phyloP scores from a whole-genome alignment of 2,888 invertebrate genomes.

The Marronus borbonicus region DNA sequence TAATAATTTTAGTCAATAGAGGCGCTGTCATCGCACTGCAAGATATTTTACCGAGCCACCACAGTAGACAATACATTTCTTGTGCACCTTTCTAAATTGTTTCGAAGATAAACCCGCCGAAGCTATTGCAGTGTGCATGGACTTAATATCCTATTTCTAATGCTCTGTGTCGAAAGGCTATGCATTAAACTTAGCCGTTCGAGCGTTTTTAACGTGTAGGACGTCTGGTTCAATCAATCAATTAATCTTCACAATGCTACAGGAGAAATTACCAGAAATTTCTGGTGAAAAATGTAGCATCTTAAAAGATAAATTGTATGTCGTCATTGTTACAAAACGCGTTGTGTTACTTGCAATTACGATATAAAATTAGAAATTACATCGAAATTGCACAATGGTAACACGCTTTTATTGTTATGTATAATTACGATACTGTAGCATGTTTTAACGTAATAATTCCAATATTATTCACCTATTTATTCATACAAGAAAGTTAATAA shows the following conservation, averaged over 20 bases:
- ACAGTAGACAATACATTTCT: slow-evolving; percentile 48
- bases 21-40: slow-evolving; percentile 58
- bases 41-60: slow-evolving; percentile 45
- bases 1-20: slow-evolving; percentile 59
- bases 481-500: too few relatives aligned
- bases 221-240: slow-evolving; percentile 36
- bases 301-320: slow-evolving; percentile 8
- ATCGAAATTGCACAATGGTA: slow-evolving; percentile 2
- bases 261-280: slow-evolving; percentile 2
- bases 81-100: slow-evolving; percentile 43
- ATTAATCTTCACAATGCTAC: slow-evolving; percentile 12
- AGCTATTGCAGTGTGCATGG: slow-evolving; percentile 45
- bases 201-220: slow-evolving; percentile 27
- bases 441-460: too few relatives aligned
- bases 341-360: neutral
- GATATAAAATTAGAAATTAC: slow-evolving; percentile 1
- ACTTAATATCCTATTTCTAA: slow-evolving; percentile 45
- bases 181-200: slow-evolving; percentile 31
- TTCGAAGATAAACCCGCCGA: slow-evolving; percentile 30
- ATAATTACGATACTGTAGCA: neutral
- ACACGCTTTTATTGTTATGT: neutral
- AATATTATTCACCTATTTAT: too few relatives aligned
- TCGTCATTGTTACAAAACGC: neutral
- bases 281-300: neutral
- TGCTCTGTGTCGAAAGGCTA: slow-evolving; percentile 34